Base-by-base conservation (phyloP, 2,113 vertebrate species). In the Podilymbus podiceps region DNA sequence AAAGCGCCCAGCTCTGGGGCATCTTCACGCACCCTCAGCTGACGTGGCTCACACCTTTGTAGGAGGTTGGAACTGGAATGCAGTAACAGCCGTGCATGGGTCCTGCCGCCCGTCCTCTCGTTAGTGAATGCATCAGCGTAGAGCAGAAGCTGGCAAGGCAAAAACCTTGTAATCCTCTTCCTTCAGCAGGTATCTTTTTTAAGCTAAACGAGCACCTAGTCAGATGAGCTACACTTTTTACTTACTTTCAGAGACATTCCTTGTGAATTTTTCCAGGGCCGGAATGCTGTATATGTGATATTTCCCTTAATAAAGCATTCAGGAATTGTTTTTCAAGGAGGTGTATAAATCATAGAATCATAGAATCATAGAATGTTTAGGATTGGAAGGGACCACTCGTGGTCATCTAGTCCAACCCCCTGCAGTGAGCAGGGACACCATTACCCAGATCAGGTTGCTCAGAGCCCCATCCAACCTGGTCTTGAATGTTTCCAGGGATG, bases 251-350 rank as follows among this genome's bases (percentile, higher is more conserved):
- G 78, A 90, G 31, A 46, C 30, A 49, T 52, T 90, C 25, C 12
- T 31, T 69, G 8, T 66, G 46, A 50, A 0, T 85, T 94, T 91
- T 91, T 90, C 72, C 52, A 46, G 21, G 40, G 7, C 9, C 91
- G 55, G 59, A 85, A 90, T 69, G 25, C 55, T 63, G 24, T 66
- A 42, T 75, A 69, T 82, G 19, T 53, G 75, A 27, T 92, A 59
- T 90, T 95, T 94, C 74, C 71, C 56, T 93, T 93, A 62, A 59
- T 63, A 88, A 88, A 85, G 31, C 24, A 30, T 73, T 50, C 46
- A 93, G 56, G 44, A 56, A 28, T 55, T 69, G 44, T 93, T 91
- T 88, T 93, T 71, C 67, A 74, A 62, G 53, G 46, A 91, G 11
- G 3, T 62, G 5, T 31, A 13, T 92, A 85, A 85, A 38, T n/a